Conservation (phyloP, 2,888 invertebrate genomes). For the Cantharis rustica region DNA sequence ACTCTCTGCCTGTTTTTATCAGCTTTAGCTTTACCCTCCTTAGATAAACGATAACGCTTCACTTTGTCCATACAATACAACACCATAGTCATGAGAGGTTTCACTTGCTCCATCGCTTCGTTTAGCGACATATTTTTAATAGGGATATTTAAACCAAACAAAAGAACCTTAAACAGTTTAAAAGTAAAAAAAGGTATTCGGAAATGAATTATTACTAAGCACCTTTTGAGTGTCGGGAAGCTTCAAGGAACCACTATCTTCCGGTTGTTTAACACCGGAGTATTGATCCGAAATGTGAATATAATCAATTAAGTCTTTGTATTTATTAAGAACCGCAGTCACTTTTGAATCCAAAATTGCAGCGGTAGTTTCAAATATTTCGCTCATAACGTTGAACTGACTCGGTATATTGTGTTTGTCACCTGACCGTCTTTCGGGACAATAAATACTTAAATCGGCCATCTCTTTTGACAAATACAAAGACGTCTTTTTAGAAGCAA, state of each 20-base stretch:
- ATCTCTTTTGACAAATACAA: slow-evolving; percentile 86
- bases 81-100: slow-evolving; percentile 83
- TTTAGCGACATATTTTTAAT: slow-evolving; percentile 68
- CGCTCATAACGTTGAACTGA: slow-evolving; percentile 77
- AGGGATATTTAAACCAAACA: slow-evolving; percentile 80
- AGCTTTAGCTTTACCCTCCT: slow-evolving; percentile 88
- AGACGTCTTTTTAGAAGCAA: slow-evolving; percentile 89
- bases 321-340: slow-evolving; percentile 76
- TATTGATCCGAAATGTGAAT: slow-evolving; percentile 98
- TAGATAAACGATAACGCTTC: slow-evolving; percentile 82
- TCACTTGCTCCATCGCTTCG: slow-evolving; percentile 74
- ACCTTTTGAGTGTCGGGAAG: slow-evolving; percentile 53
- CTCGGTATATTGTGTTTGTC: slow-evolving; percentile 52
- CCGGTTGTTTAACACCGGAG: slow-evolving; percentile 87
- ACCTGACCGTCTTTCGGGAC: slow-evolving; percentile 51
- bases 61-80: slow-evolving; percentile 94
- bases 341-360: slow-evolving; percentile 84
- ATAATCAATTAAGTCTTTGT: slow-evolving; percentile 85
- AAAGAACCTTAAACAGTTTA: slow-evolving; percentile 60
- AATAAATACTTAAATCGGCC: slow-evolving; percentile 73
- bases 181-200: neutral
- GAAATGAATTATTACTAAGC: slow-evolving; percentile 10
- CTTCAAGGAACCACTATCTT: slow-evolving; percentile 66
- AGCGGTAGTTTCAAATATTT: slow-evolving; percentile 86
- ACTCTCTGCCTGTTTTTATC: slow-evolving; percentile 94